A percentile compares a stretch with the other conserved stretches of the same genome.
Evolutionary conservation across 2,113 vertebrate genomes (phyloP).

Genomic region (Aegotheles bennettii): DNA sequence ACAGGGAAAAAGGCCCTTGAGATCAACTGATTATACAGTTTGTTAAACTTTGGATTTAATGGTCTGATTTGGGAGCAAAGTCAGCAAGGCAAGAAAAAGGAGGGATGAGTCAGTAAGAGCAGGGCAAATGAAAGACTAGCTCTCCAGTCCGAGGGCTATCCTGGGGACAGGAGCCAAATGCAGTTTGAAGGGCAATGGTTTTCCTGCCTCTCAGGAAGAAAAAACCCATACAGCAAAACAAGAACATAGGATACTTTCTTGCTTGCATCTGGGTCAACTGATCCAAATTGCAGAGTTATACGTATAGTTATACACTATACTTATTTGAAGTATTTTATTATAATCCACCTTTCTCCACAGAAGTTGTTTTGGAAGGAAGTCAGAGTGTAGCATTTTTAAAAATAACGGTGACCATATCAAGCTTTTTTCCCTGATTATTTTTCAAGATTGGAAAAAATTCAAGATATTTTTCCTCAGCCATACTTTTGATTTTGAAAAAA

Average conservation of each 20-base stretch:
- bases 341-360: background rate
- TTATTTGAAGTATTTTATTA: background rate
- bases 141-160: background rate
- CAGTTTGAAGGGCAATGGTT: background rate
- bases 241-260: background rate
- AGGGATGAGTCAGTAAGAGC: background rate
- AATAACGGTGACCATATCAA: background rate
- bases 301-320: too few species aligned
- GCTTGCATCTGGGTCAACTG: background rate
- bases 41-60: background rate
- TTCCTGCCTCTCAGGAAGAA: background rate
- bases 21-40: background rate
- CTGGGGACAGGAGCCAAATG: background rate
- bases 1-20: background rate
- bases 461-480: background rate
- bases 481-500: background rate
- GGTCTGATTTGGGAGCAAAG: background rate
- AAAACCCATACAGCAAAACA: fast-evolving
- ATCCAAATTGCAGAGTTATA: background rate
- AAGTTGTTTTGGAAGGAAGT: background rate
- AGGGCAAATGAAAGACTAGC: background rate
- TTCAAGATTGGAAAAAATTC: background rate
- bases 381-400: background rate
- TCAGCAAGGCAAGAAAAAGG: background rate
- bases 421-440: background rate